phyloP scores from a whole-genome alignment of 1,140 invertebrate genomes.

The Varroa destructor region DNA sequence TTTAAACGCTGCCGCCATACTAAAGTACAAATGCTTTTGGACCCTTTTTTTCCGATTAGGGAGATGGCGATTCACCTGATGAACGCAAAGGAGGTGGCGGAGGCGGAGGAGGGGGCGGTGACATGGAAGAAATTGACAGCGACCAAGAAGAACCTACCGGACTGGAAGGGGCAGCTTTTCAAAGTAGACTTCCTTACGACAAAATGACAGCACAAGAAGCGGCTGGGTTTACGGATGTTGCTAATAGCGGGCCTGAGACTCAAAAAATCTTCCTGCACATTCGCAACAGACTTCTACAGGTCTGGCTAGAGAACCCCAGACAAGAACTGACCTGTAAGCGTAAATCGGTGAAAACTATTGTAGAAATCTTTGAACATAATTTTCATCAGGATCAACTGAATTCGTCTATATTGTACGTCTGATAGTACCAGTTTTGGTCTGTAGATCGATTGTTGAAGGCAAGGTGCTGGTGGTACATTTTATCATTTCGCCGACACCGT shows the following conservation, averaged over 20 bases:
- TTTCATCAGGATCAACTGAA: no score
- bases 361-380: no score
- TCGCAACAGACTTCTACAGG: slow-evolving; percentile 79
- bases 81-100: not conserved
- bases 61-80: slow-evolving; percentile 17
- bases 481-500: no score
- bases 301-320: slow-evolving; percentile 93
- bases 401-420: no score
- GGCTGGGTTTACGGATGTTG: slow-evolving; percentile 79
- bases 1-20: no score
- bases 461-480: no score
- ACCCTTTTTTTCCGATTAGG: not conserved
- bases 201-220: slow-evolving; percentile 88
- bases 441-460: no score
- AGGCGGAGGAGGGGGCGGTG: slow-evolving; percentile 14
- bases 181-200: slow-evolving; percentile 80
- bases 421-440: no score
- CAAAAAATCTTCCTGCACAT: slow-evolving; percentile 83
- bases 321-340: slow-evolving; percentile 62
- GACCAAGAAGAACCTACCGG: slow-evolving; percentile 41
- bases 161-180: slow-evolving; percentile 74
- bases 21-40: not conserved
- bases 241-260: slow-evolving; percentile 59
- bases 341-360: not conserved
- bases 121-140: slow-evolving; percentile 21